Base-by-base conservation (phyloP, 2,113 vertebrate genomes). In the Bujurquina vittata region DNA sequence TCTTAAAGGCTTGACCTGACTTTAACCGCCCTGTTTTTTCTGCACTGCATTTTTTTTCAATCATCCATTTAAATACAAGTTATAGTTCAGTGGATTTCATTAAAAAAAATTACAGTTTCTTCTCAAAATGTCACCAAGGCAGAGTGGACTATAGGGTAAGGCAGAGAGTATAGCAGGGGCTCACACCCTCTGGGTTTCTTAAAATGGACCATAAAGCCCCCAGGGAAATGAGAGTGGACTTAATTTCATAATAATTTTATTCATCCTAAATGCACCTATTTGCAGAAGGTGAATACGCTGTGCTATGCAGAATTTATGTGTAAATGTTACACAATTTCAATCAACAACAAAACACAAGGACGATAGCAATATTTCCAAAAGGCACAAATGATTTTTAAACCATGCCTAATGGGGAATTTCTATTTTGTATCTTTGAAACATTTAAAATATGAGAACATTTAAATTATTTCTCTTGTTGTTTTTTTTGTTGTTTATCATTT, bases 171-270 rank as follows among this genome's bases (percentile, higher is more conserved):
- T 49, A 40, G 62, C 35, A 55, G 81, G 60, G 84, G 78, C 76
- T 65, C 65, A 26, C 23, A 22, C 69, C 83, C 89, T 72, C 10
- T 17, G 80, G 89, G 59, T 54, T 15, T 65, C 46, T 40, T 52
- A 83, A 65, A 20, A 59, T 81, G 75, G 74, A 40, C 75, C 52
- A 49, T 1, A 17, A 43, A 74, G 79, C 69, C 69, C 37, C 26
- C n/a, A 10, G 80, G 65, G 83, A 87, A 81, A 80, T 83, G 75
- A 55, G 43, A 46, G 52, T 61, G 52, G 55, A 29, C 77, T 84
- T 88, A 57, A 89, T 88, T 89, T 88, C 81, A 63, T 55, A 55
- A 60, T 82, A 76, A 91, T 88, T 82, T 73, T n/a, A 82, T 79
- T 81, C 35, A 82, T 23, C 35, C 77, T 22, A 76, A 83, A 83